phyloP scores from a whole-genome alignment of 1,140 invertebrate genomes.

The Antheraea pernyi region DNA sequence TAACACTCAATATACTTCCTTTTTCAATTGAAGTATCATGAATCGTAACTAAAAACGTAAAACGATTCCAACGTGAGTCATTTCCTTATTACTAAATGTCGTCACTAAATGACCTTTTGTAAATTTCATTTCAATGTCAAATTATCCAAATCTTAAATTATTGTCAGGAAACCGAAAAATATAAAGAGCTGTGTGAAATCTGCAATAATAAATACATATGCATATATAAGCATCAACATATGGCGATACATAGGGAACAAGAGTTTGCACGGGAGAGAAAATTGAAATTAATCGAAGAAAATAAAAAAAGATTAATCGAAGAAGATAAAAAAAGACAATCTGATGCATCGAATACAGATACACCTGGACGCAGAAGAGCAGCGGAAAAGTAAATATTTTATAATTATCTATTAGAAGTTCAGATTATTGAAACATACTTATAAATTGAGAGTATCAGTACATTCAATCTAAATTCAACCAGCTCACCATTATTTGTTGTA shows the following conservation, averaged over 20 bases:
- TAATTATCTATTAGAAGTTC: too few relatives aligned
- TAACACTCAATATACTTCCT: too few relatives aligned
- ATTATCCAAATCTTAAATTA: background rate
- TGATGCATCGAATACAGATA: background rate
- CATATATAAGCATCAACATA: conserved; percentile 80
- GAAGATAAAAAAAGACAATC: conserved; percentile 22
- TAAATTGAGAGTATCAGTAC: too few relatives aligned
- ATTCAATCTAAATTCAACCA: too few relatives aligned
- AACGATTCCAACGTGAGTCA: too few relatives aligned
- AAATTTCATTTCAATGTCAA: too few relatives aligned
- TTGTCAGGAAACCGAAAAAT: conserved; percentile 74
- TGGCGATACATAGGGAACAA: conserved; percentile 55
- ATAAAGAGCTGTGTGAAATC: conserved; percentile 77
- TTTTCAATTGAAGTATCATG: too few relatives aligned
- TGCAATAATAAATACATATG: conserved; percentile 80
- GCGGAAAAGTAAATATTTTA: conserved; percentile 73
- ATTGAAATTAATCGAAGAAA: conserved; percentile 17
- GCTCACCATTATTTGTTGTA: too few relatives aligned
- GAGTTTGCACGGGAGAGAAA: conserved; percentile 39
- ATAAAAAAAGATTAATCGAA: conserved; percentile 30
- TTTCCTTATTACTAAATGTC: too few relatives aligned
- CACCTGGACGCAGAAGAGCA: conserved; percentile 71
- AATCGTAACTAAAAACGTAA: too few relatives aligned
- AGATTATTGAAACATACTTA: too few relatives aligned
- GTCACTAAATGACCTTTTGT: too few relatives aligned